phyloP scores from a whole-genome alignment of 2,888 invertebrate species.

The Alcis repandata region DNA sequence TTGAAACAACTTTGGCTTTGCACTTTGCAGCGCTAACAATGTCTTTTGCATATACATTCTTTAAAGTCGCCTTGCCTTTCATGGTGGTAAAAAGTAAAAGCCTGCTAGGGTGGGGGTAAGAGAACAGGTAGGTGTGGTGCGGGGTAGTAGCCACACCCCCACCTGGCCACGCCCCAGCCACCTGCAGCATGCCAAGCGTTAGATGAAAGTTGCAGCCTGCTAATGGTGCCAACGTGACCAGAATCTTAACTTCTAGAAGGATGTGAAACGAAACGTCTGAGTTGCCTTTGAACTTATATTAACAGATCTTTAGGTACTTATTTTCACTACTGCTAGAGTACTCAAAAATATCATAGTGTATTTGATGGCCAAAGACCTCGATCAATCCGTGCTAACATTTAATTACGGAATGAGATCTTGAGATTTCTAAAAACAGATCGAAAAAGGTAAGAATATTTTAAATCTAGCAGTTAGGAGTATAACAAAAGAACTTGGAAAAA shows the following conservation, averaged over 20 bases:
- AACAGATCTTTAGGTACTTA: too few relatives aligned
- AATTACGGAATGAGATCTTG: too few relatives aligned
- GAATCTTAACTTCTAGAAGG: slow-evolving; percentile 26
- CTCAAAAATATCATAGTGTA: too few relatives aligned
- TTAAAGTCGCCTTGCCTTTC: slow-evolving; percentile 14
- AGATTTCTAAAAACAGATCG: too few relatives aligned
- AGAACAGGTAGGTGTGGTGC: slow-evolving; percentile 49
- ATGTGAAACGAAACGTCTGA: slow-evolving; percentile 28
- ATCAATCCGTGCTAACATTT: too few relatives aligned
- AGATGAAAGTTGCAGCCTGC: slow-evolving; percentile 32
- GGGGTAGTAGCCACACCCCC: slow-evolving; percentile 64
- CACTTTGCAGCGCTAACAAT: background rate
- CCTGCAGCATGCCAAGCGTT: slow-evolving; percentile 43
- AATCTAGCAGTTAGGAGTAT: background rate
- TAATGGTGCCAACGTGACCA: slow-evolving; percentile 25
- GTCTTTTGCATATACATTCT: background rate
- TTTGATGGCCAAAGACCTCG: too few relatives aligned
- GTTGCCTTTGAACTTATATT: background rate
- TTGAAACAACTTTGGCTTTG: background rate
- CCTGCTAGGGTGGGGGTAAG: slow-evolving; percentile 38
- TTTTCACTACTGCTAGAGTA: background rate
- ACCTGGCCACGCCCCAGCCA: slow-evolving; percentile 64
- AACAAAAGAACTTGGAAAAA: background rate
- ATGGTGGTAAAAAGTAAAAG: slow-evolving; percentile 36
- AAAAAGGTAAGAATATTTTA: too few relatives aligned